A percentile compares a stretch with the other conserved stretches of the same genome.
phyloP scores from a whole-genome alignment of 2,797 vertebrate genomes.

The Pipistrellus pygmaeus region DNA sequence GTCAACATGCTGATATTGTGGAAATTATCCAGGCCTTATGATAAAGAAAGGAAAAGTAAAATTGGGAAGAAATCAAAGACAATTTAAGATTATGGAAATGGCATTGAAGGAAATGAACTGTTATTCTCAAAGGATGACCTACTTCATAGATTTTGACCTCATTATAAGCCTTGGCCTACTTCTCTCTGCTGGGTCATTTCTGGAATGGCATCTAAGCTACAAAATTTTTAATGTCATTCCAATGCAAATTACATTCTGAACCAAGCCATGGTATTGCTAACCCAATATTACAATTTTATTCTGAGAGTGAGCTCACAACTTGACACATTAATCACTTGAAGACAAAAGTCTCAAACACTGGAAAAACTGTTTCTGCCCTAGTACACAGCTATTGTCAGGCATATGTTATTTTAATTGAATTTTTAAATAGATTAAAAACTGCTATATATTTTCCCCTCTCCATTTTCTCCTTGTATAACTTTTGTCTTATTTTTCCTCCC shows the following conservation, averaged over 20 bases:
- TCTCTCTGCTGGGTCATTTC: background rate
- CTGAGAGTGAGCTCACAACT: constrained; percentile 25
- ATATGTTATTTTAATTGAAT: background rate
- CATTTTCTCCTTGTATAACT: constrained; percentile 36
- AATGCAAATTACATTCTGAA: constrained; percentile 30
- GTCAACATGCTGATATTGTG: background rate
- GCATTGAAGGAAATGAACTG: background rate
- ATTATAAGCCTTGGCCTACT: background rate
- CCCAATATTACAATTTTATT: constrained; percentile 32
- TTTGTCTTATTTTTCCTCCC: constrained; percentile 53
- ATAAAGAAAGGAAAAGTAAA: constrained; percentile 19
- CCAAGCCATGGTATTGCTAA: background rate
- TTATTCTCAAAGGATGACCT: constrained; percentile 52
- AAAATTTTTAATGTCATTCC: background rate
- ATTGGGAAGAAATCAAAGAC: background rate
- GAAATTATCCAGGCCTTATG: background rate
- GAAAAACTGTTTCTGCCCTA: background rate
- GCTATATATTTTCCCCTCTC: constrained; percentile 30
- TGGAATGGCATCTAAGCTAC: constrained; percentile 61
- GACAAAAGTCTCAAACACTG: background rate
- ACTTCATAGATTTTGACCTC: background rate
- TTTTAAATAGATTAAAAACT: constrained; percentile 65
- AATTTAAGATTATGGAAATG: background rate
- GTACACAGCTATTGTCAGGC: background rate
- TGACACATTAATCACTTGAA: constrained; percentile 53